These are phyloP conservation scores for Glandiceps talaboti DNA, from an alignment of 53 echinoderm and acorn worm species.

Conservation along the genomic window DNA sequence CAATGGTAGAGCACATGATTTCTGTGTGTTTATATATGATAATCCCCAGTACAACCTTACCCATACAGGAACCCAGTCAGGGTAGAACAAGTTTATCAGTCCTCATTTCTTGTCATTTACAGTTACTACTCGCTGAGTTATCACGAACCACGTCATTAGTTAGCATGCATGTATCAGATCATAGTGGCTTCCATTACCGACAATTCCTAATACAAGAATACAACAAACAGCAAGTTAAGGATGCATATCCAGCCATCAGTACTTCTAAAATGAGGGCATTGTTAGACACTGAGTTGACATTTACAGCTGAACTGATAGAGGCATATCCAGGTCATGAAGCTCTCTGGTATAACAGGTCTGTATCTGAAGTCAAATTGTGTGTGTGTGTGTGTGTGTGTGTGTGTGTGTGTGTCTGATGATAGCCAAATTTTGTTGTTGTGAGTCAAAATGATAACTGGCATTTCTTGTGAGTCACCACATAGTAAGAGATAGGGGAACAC, in stretches of 20 bases:
- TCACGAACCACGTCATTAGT: constrained; percentile 52
- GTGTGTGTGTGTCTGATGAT: neutral
- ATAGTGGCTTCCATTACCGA: constrained; percentile 90
- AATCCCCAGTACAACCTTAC: too few species aligned
- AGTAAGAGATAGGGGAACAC: too few species aligned
- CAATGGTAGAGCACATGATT: too few species aligned
- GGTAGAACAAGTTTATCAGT: too few species aligned
- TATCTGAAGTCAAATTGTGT: neutral
- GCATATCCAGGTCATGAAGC: constrained; percentile 88
- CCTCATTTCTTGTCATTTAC: too few species aligned
- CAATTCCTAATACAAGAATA: constrained; percentile 28
- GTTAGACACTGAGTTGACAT: constrained; percentile 27
- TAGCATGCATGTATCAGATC: constrained; percentile 60
- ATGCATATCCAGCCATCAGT: constrained; percentile 1
- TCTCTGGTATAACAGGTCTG: constrained; percentile 90
- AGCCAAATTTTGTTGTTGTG: too few species aligned
- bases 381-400: neutral
- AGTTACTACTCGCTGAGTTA: constrained; percentile 59
- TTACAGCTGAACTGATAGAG: constrained; percentile 45
- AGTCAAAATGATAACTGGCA: too few species aligned
- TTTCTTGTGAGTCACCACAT: too few species aligned
- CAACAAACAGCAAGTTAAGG: neutral
- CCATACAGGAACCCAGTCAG: too few species aligned
- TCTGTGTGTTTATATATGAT: too few species aligned
- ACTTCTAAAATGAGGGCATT: constrained; percentile 13